Conservation (phyloP, 2,113 vertebrate species). For the Ciconia boyciana region DNA sequence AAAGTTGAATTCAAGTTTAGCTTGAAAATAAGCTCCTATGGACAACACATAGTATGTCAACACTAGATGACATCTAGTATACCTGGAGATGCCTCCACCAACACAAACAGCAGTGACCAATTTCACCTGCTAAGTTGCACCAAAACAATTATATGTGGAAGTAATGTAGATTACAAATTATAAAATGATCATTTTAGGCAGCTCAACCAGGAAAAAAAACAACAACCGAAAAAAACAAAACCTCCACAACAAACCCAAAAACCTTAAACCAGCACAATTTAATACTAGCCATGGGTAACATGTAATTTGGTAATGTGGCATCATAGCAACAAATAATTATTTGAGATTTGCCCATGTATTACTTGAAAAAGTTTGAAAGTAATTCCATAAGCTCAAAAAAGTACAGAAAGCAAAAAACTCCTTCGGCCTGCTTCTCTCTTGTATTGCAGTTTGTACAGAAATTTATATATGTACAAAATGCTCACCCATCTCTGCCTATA, state of each 20-base stretch:
- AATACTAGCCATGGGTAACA: fast-evolving
- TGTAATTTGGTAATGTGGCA: not conserved
- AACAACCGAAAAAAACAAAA: no score
- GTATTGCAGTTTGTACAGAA: not conserved
- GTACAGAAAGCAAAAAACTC: not conserved
- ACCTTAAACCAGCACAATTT: not conserved
- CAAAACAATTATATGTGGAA: not conserved
- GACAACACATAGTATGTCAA: not conserved
- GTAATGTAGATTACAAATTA: not conserved
- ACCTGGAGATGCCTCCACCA: not conserved
- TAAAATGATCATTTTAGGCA: not conserved
- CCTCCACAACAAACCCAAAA: not conserved
- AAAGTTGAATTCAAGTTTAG: not conserved
- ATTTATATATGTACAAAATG: not conserved
- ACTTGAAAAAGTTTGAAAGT: not conserved
- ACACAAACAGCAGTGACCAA: not conserved
- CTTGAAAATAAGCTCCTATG: not conserved
- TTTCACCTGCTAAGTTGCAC: not conserved
- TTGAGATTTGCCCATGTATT: not conserved
- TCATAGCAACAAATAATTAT: not conserved
- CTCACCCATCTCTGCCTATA: not conserved
- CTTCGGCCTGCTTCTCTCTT: not conserved
- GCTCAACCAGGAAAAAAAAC: not conserved
- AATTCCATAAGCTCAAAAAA: not conserved
- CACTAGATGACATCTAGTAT: not conserved